phyloP scores from a whole-genome alignment of 2,888 invertebrate genomes.

The Hydriomena furcata region DNA sequence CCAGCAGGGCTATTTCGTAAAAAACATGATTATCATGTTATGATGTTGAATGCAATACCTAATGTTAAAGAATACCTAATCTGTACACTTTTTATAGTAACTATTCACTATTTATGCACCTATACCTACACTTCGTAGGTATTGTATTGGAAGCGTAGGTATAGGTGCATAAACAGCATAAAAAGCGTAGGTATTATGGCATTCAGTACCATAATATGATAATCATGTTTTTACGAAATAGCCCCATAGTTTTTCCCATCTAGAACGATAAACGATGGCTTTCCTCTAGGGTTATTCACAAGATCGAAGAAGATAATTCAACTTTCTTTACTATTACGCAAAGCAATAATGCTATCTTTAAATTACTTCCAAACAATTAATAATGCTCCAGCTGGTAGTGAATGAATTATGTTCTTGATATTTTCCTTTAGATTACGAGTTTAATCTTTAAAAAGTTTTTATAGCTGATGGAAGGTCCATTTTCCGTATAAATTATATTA shows the following conservation, averaged over 20 bases:
- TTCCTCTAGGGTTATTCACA: not conserved
- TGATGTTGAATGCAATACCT: too few relatives aligned
- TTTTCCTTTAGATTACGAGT: not conserved
- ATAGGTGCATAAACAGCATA: too few relatives aligned
- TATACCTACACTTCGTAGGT: too few relatives aligned
- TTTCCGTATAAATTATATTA: constrained; percentile 10
- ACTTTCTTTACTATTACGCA: constrained; percentile 6
- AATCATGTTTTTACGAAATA: too few relatives aligned
- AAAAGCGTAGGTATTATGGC: too few relatives aligned
- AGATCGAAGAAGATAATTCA: constrained; percentile 2
- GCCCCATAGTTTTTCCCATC: constrained; percentile 10
- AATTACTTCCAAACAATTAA: constrained; percentile 6
- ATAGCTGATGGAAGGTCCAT: constrained; percentile 10
- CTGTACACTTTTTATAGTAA: too few relatives aligned
- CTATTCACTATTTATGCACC: too few relatives aligned
- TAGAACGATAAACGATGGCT: constrained; percentile 13
- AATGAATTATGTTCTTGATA: not conserved
- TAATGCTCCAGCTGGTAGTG: not conserved
- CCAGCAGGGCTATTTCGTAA: too few relatives aligned
- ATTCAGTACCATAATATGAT: too few relatives aligned
- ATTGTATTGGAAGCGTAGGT: too few relatives aligned
- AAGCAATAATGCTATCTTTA: constrained; percentile 11
- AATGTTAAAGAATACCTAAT: too few relatives aligned
- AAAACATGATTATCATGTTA: too few relatives aligned
- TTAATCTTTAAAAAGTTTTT: constrained; percentile 2